phyloP scores from a whole-genome alignment of 2,113 vertebrate genomes.

The Otocyon megalotis region DNA sequence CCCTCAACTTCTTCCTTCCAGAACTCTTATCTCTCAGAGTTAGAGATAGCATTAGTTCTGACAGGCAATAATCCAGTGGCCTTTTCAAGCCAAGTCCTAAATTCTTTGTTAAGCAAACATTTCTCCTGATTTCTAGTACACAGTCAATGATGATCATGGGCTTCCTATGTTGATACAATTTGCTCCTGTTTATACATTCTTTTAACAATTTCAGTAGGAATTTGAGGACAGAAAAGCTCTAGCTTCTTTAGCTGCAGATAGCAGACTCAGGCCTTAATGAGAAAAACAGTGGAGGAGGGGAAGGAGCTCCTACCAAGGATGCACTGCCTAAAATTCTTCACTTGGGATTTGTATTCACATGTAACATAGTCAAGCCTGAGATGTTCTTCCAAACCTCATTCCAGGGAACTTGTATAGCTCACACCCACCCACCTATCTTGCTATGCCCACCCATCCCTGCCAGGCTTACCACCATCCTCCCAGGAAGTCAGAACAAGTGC shows the following conservation, averaged over 20 bases:
- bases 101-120: slow-evolving; percentile 37
- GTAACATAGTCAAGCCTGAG: background rate
- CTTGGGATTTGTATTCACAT: background rate
- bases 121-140: background rate
- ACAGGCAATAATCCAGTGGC: background rate
- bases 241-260: background rate
- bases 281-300: background rate
- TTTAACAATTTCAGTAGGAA: background rate
- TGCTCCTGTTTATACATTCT: background rate
- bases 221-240: background rate
- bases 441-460: background rate
- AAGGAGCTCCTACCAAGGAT: background rate
- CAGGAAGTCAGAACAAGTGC: background rate
- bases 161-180: background rate
- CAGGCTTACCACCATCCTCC: background rate
- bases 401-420: background rate
- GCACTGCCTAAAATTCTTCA: background rate
- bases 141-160: background rate
- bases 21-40: background rate
- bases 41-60: background rate
- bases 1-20: background rate
- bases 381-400: background rate
- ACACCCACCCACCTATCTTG: background rate
- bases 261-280: background rate
- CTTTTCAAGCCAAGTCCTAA: background rate